Evolutionary conservation across 2,888 invertebrate genomes (phyloP).

Genomic region (Aphodius sticticus): DNA sequence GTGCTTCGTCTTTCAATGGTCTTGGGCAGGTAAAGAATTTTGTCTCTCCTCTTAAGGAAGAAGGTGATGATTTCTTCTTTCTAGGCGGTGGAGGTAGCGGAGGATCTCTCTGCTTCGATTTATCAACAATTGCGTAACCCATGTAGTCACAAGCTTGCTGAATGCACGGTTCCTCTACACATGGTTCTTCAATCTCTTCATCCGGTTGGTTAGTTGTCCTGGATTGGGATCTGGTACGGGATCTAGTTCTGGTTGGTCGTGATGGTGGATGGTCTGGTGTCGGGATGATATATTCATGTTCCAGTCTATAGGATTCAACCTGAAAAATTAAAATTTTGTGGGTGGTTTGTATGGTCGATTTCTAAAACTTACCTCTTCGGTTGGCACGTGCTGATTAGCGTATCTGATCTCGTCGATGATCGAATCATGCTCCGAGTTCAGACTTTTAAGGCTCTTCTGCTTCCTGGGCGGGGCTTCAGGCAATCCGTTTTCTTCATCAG

Average conservation of each 20-base stretch:
- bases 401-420: constrained; percentile 41
- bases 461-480: constrained; percentile 56
- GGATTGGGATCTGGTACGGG: constrained; percentile 65
- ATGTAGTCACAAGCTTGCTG: constrained; percentile 55
- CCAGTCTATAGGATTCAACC: constrained; percentile 72
- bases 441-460: constrained; percentile 57
- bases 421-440: constrained; percentile 57
- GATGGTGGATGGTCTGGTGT: constrained; percentile 61
- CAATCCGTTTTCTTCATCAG: constrained; percentile 41
- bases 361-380: constrained; percentile 46
- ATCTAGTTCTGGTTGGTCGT: constrained; percentile 66
- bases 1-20: constrained; percentile 59
- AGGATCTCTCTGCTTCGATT: constrained; percentile 62
- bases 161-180: constrained; percentile 56
- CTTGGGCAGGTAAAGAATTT: constrained; percentile 77
- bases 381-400: constrained; percentile 39
- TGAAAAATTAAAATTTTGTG: constrained; percentile 54
- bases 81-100: constrained; percentile 67
- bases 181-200: constrained; percentile 62
- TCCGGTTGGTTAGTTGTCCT: constrained; percentile 62
- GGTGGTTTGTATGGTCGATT: neutral
- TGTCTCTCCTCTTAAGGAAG: constrained; percentile 62
- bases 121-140: constrained; percentile 83
- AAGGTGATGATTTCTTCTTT: constrained; percentile 47
- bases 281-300: constrained; percentile 73